Conservation (phyloP, 2,797 vertebrate genomes). For the Amblyopsis hoosieri region DNA sequence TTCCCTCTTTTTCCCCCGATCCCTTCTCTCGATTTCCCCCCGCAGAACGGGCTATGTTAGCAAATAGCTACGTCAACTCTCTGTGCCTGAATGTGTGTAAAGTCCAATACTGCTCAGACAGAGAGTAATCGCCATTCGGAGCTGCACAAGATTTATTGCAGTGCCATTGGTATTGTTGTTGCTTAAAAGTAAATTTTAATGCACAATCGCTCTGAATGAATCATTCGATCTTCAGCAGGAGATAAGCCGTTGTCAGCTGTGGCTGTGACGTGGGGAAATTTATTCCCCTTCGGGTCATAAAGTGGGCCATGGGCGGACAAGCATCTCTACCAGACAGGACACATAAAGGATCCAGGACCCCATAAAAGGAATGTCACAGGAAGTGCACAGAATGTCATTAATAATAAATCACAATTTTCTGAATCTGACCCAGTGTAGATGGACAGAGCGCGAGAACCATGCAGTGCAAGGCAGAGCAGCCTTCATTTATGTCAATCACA, state of each 20-base stretch:
- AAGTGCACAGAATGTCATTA: constrained; percentile 80
- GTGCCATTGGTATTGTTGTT: constrained; percentile 60
- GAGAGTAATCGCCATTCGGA: constrained; percentile 53
- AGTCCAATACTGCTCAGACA: constrained; percentile 56
- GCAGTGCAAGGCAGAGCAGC: constrained; percentile 48
- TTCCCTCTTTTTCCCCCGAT: constrained; percentile 36
- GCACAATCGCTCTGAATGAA: constrained; percentile 69
- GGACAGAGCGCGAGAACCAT: constrained; percentile 61
- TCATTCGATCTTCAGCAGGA: constrained; percentile 73
- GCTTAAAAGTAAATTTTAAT: constrained; percentile 72
- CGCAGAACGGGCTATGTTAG: constrained; percentile 39
- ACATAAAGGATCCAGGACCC: constrained; percentile 76
- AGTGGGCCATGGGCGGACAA: constrained; percentile 72
- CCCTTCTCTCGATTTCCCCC: constrained; percentile 32
- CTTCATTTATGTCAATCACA: constrained; percentile 80
- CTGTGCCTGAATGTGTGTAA: constrained; percentile 45
- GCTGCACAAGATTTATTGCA: constrained; percentile 57
- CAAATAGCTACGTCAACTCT: constrained; percentile 59
- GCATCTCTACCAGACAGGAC: constrained; percentile 66
- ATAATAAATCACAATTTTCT: constrained; percentile 82
- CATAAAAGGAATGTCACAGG: constrained; percentile 83
- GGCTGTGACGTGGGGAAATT: constrained; percentile 70
- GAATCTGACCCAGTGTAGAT: constrained; percentile 72
- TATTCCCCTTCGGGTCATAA: constrained; percentile 69
- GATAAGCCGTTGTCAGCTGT: constrained; percentile 68